Percentiles rank a stretch among this genome's conserved stretches.
Conservation (phyloP, 2,888 invertebrate species). For the Adineta ricciae region DNA sequence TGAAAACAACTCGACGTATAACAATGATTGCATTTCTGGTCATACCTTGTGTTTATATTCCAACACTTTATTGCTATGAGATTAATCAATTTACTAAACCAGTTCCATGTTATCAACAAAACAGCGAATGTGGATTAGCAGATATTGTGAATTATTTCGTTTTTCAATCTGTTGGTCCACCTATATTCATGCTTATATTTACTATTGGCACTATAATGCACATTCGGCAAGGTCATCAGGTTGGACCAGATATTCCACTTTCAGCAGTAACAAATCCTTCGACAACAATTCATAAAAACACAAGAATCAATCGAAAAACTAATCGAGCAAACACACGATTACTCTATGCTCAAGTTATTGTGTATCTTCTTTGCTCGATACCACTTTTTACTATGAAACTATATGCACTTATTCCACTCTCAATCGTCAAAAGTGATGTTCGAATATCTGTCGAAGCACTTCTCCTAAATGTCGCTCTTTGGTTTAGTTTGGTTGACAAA, state of each 20-base stretch:
- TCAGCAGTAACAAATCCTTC: not conserved
- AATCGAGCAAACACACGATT: not conserved
- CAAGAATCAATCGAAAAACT: not conserved
- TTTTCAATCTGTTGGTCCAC: not conserved
- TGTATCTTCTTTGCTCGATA: not conserved
- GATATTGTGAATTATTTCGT: not conserved
- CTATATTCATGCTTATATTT: not conserved
- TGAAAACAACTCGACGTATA: not conserved
- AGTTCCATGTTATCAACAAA: not conserved
- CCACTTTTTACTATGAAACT: not conserved
- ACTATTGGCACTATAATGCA: not conserved
- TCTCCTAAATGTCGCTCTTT: not conserved
- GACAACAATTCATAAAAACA: not conserved
- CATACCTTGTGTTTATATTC: not conserved
- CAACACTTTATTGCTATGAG: not conserved
- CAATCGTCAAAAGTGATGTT: not conserved
- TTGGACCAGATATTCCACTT: not conserved
- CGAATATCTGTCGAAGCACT: not conserved
- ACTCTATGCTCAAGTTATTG: not conserved
- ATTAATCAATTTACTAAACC: not conserved
- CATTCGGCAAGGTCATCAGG: not conserved
- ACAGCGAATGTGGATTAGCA: rapidly evolving
- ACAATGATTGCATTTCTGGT: not conserved
- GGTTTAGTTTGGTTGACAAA: not conserved
- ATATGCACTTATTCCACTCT: not conserved